Evolutionary conservation across 2,797 vertebrate genomes (phyloP), one percentile per base, ranked within the genome.

Genomic region (Sorex maritimensis): DNA sequence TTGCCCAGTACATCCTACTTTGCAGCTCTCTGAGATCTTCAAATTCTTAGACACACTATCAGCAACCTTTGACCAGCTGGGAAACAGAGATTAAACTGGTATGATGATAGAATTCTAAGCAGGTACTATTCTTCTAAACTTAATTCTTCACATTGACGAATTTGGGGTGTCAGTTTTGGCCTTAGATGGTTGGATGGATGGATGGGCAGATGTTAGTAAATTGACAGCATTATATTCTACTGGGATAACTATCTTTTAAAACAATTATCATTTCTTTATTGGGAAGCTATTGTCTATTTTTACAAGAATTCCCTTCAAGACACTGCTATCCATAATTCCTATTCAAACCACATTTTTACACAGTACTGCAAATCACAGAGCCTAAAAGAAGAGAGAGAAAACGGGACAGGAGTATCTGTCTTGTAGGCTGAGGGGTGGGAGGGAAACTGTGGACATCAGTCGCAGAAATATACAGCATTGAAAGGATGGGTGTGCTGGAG

Each of bases 1-100:
- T 82, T 30, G 84, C 6, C 73, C 7, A 46, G 21, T 63, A 19
- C 10, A 86, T 78, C 24, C 2, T 12, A 52, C 41, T 79, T 77
- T 44, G 90, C 92, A 87, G 88, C 72, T 26, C 23, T 93, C 44
- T 81, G 26, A n/a, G 58, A 86, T 89, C 8, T 71, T 89, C n/a
- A 86, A 46, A 63, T 52, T 77, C 17, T 87, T 83, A 23, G 44
- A 28, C 12, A 69, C 5, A 10, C n/a, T 84, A 46, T 5, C 9
- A 12, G 14, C 65, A 65, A 85, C 7, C 30, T 46, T 10, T 30
- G 55, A 75, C n/a, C 6, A 46, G 63, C 28, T 28, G 34, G 15
- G 6, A 2, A 91, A 75, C 8, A 72, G 19, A 44, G 3, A 81
- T 34, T 2, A 55, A 44, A 78, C 28, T 3, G 4, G 24, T 58